Evolutionary conservation across 2,888 invertebrate species (phyloP).

Genomic region (Cantharis lateralis): DNA sequence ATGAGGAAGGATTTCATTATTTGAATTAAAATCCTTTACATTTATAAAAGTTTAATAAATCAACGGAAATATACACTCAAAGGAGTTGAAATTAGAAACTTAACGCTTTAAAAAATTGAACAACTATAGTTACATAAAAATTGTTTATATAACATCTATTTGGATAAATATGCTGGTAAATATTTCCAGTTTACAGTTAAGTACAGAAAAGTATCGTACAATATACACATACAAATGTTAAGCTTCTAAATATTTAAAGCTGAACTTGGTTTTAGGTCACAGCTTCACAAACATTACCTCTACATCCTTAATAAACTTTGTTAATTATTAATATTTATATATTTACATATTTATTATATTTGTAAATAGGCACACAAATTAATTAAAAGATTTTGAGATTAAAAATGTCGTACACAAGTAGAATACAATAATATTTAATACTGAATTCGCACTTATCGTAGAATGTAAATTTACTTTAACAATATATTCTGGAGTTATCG

Average conservation of each 20-base stretch:
- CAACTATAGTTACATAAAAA: neutral
- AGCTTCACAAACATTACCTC: slow-evolving; percentile 25
- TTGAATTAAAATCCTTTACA: neutral
- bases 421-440: neutral
- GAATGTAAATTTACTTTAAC: neutral
- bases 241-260: slow-evolving; percentile 15
- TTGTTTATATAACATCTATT: neutral
- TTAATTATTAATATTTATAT: slow-evolving; percentile 15
- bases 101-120: neutral
- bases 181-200: neutral
- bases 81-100: neutral
- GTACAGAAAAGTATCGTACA: neutral
- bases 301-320: slow-evolving; percentile 10
- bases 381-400: slow-evolving; percentile 16
- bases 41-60: neutral
- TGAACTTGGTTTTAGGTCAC: slow-evolving; percentile 21
- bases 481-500: neutral
- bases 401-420: slow-evolving; percentile 9
- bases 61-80: neutral
- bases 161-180: neutral
- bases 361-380: slow-evolving; percentile 29
- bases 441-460: neutral
- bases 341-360: slow-evolving; percentile 11
- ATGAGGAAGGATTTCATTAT: neutral
- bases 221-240: slow-evolving; percentile 2